Evolutionary conservation across 2,113 vertebrate species (phyloP).

Genomic region (Neomonachus schauinslandi): DNA sequence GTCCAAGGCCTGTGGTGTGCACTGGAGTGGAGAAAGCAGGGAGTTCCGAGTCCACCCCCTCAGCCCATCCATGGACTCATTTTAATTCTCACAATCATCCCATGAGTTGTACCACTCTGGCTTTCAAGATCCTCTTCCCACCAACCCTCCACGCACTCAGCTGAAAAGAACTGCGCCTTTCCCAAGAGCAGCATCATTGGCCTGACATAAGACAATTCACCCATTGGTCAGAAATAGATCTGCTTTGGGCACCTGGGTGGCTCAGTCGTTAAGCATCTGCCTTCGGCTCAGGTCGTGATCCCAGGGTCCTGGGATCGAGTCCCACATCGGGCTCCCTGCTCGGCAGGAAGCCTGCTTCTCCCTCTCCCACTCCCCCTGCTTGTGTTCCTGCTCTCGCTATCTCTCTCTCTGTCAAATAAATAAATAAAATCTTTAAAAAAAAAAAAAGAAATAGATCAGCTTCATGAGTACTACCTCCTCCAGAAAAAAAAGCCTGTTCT

Average conservation of each 20-base stretch:
- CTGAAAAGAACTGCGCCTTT: background rate
- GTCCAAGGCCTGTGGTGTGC: background rate
- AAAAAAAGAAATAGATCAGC: background rate
- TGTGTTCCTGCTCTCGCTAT: too few relatives aligned
- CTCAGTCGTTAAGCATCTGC: too few relatives aligned
- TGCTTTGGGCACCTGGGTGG: too few relatives aligned
- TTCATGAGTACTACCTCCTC: background rate
- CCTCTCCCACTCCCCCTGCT: too few relatives aligned
- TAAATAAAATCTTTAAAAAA: too few relatives aligned
- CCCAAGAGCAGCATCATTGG: accelerated
- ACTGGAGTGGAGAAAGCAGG: background rate
- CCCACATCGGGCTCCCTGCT: too few relatives aligned
- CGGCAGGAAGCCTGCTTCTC: too few relatives aligned
- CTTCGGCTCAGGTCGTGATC: too few relatives aligned
- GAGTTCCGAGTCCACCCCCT: background rate
- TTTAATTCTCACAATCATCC: background rate
- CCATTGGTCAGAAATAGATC: background rate
- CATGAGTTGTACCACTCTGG: constrained; percentile 77
- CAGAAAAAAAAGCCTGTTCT: background rate
- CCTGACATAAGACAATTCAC: accelerated
- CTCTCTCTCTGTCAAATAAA: too few relatives aligned
- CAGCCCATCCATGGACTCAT: background rate
- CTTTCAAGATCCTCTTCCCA: constrained; percentile 59
- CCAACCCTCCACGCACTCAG: constrained; percentile 51
- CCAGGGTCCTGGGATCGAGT: too few relatives aligned